Base-by-base conservation (phyloP, 2,113 vertebrate genomes). In the Ictalurus punctatus region DNA sequence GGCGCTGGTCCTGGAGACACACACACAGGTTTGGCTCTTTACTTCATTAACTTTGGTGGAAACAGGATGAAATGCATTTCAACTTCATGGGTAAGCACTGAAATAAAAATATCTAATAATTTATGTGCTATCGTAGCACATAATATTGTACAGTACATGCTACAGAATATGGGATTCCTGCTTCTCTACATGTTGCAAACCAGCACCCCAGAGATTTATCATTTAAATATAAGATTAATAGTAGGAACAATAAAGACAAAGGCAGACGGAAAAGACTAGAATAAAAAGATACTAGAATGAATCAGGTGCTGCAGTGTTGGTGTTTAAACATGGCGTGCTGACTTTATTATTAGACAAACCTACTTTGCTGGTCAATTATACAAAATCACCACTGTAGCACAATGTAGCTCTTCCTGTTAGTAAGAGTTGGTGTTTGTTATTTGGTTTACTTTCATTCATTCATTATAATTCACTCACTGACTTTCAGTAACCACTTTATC, bases 1-100 rank as follows among this genome's bases (percentile, higher is more conserved):
- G 30, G 73, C 63, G 12, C 52, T 74, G 80, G 34, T 78, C n/a
- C 56, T 40, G n/a, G 27, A 65, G 84, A 84, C 48, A 61, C 86
- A 48, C 44, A 59, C 74, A 73, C n/a, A 79, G 56, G 17, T 7
- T 65, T 71, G 19, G 58, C 37, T 73, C 52, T 61, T 34, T 84
- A 37, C 56, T 88, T 83, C 83, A 89, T 91, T 87, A 87, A 52
- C 34, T 69, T 73, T 54, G 8, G 56, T 13, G 40, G 6, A 87
- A 79, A 19, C 37, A 82, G 30, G 27, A 58, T 58, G 54, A 59
- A 37, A 82, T 82, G 21, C 80, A 23, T 37, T 82, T 58, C 7
- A 8, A 2, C 48, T 80, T 56, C 44, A 79, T 59, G 54, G 54
- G 48, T 54, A 54, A 52, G 48, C 54, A 10, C 54, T 34, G 79